phyloP scores from a whole-genome alignment of 2,113 vertebrate genomes.

The Paralichthys olivaceus region DNA sequence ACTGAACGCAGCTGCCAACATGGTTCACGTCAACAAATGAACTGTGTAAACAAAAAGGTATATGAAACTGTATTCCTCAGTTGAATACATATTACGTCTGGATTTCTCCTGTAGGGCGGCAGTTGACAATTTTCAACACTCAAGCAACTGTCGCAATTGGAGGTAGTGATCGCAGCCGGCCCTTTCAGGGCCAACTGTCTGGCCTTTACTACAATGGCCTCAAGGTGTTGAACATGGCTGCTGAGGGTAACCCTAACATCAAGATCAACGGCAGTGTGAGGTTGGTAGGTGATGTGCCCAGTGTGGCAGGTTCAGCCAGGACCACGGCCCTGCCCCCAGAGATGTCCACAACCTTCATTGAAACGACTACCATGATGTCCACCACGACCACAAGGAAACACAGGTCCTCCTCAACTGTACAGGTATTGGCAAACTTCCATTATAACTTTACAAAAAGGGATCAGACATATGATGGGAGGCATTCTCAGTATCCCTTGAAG shows the following conservation, averaged over 20 bases:
- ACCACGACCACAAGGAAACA: constrained; percentile 97
- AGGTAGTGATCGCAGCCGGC: constrained; percentile 91
- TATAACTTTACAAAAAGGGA: not conserved
- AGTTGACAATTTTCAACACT: constrained; percentile 99
- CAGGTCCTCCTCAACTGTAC: constrained; percentile 92
- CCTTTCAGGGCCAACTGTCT: constrained; percentile 98
- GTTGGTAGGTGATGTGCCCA: constrained; percentile 93
- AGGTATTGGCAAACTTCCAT: constrained; percentile 77
- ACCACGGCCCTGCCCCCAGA: constrained; percentile 92
- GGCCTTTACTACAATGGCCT: constrained; percentile 99
- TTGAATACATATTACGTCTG: constrained; percentile 14
- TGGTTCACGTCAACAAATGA: not conserved
- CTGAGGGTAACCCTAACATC: constrained; percentile 94
- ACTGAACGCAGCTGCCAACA: not conserved
- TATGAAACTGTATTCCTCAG: not conserved
- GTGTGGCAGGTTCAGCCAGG: constrained; percentile 88
- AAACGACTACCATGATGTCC: constrained; percentile 98
- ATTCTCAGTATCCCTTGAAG: not conserved
- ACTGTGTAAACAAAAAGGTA: not conserved
- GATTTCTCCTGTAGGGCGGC: constrained; percentile 85
- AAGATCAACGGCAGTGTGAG: constrained; percentile 96
- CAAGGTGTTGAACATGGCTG: constrained; percentile 97
- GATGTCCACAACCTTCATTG: constrained; percentile 96
- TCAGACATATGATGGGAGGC: not conserved
- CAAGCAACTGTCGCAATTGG: constrained; percentile 96